Evolutionary conservation across 2,888 invertebrate species (phyloP).

Genomic region (Heliconius cydno): DNA sequence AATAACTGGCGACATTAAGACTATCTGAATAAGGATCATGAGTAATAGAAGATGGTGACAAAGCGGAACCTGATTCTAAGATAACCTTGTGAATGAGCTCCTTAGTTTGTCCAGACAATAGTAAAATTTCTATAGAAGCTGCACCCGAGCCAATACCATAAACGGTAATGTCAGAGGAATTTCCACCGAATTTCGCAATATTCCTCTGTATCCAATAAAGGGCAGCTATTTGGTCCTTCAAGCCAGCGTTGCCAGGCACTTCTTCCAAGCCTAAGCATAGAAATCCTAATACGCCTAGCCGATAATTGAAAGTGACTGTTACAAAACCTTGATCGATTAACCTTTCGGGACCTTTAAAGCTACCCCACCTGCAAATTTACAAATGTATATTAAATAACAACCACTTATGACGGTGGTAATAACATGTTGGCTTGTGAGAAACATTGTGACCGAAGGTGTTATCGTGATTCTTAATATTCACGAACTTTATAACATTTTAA

Average conservation of each 20-base stretch:
- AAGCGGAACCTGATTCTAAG: conserved; percentile 69
- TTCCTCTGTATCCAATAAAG: conserved; percentile 75
- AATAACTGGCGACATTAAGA: conserved; percentile 65
- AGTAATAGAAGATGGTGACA: conserved; percentile 64
- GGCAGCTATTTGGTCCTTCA: conserved; percentile 75
- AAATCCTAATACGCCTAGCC: conserved; percentile 74
- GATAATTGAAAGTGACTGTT: conserved; percentile 72
- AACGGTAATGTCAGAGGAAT: conserved; percentile 66
- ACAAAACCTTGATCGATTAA: conserved; percentile 62
- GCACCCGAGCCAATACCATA: conserved; percentile 74
- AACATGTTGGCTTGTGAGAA: background rate
- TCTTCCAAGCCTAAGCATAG: conserved; percentile 64
- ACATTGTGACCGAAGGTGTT: background rate
- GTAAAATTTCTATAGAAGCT: conserved; percentile 64
- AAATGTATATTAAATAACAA: conserved; percentile 1
- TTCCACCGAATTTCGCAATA: conserved; percentile 71
- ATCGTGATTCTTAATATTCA: background rate
- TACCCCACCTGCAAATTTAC: conserved; percentile 67
- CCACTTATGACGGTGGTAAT: background rate
- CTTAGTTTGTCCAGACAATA: conserved; percentile 62
- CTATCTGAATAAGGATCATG: conserved; percentile 63
- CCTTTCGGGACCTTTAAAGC: conserved; percentile 58
- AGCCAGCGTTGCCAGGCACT: conserved; percentile 71
- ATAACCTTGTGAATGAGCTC: conserved; percentile 69
- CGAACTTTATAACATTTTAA: background rate